Base-by-base conservation (phyloP, 2,888 invertebrate genomes). In the Andrena haemorrhoa region DNA sequence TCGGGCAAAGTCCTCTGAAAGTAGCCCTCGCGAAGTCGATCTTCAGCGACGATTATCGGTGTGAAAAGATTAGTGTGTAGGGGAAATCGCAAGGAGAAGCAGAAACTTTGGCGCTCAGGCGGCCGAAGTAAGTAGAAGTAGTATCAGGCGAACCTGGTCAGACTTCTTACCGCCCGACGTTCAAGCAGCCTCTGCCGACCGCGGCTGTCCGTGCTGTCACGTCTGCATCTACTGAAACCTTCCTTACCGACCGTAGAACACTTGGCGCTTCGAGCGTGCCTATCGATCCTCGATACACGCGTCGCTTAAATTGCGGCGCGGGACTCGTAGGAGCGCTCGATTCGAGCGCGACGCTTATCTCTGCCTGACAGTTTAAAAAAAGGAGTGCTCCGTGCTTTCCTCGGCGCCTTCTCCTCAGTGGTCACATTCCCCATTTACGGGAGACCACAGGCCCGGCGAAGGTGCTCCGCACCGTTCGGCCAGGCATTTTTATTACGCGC, bases 401-500 rank as follows among this genome's bases (percentile, higher is more conserved):
- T 41, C 41, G 3, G 29, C 8, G 41, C 8, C 41, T 41, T 12
- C 41, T 10, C 1, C 41, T 41, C 8, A 10, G 41, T 6, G 41
- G 41, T 41, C 2, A 0, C 58, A 29, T 29, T 26, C 16, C 35
- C 41, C 35, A 23, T 63, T 63, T 63, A 63, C 35, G 70, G 73
- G 74, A 81, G 68, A 47, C 29, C 72, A 1, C 47, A 20, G 51
- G 61, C 89, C 71, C 82, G 80, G 80, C 85, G 85, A 87, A 88
- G 86, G 84, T 80, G 85, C 82, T 82, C 85, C 82, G 79, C 86
- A 83, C 84, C 85, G 85, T 89, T 89, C 84, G 75, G 84, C 83
- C 79, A 84, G 81, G 79, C 84, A 85, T 88, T 91, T 89, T 90
- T 89, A 87, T 90, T 83, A 53, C 83, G 60, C 29, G 69, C 80